Evolutionary conservation across 2,888 invertebrate species (phyloP), one percentile per base, ranked within the genome.

Genomic region (Melipona bicolor): DNA sequence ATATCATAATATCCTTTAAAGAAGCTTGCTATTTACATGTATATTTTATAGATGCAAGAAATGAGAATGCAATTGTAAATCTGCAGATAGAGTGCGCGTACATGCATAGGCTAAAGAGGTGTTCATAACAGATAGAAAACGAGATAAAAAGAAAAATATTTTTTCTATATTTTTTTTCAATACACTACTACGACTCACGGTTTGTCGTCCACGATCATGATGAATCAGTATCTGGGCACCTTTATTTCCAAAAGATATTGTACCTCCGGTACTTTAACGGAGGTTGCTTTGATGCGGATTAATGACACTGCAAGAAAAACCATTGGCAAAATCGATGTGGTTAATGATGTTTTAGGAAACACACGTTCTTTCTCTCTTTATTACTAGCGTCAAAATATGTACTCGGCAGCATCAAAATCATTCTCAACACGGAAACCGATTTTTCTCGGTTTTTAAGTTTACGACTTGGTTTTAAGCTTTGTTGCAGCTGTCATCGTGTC

Each of bases 201-300:
- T 93, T 94, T 94, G 84, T 94, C 94, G 90, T 94, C 94, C 91
- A 94, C 94, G 92, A 94, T 94, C 94, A 94, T 94, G 94, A 86
- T 94, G 94, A 88, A 65, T 75, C 65, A 15, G 80, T 92, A 91
- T 91, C 87, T 85, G 90, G 89, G 90, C 79, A 67, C 84, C 78
- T 82, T 90, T 90, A 86, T 77, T 74, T 67, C 83, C 77, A 72
- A 84, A 49, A 79, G 71, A 81, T 81, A 83, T 56, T 62, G 65
- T 79, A 77, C 64, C 64, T 76, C 80, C 73, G 73, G 65, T 84
- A 83, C 62, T 83, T 61, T 68, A 77, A 77, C 71, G 77, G 73
- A 71, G 64, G 80, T 85, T 72, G 84, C 82, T 85, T 84, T 71
- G 84, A 83, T 81, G 90, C 86, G 80, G 89, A 87, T 92, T 92